These are phyloP conservation scores for Cololabis saira DNA, from an alignment of 2,113 vertebrate species.

Conservation along the genomic window DNA sequence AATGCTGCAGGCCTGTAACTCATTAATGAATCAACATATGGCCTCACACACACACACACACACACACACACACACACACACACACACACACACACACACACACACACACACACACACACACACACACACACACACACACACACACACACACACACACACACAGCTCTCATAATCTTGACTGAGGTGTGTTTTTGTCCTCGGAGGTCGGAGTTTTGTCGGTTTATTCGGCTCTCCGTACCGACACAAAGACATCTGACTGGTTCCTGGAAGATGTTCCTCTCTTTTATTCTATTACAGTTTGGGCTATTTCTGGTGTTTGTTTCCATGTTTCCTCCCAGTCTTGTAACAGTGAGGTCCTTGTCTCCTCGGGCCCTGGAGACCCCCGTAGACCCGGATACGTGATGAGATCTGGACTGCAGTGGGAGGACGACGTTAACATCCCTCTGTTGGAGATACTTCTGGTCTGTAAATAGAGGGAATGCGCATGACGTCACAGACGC, in stretches of 20 bases:
- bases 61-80: too few species aligned
- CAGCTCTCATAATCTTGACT: conserved; percentile 33
- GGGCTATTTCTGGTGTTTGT: conserved; percentile 30
- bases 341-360: conserved; percentile 19
- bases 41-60: conserved; percentile 35
- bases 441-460: too few species aligned
- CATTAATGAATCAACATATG: conserved; percentile 68
- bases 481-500: too few species aligned
- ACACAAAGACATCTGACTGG: background rate
- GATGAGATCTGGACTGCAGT: background rate
- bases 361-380: conserved; percentile 4
- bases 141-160: too few species aligned
- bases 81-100: too few species aligned
- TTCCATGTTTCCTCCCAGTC: conserved; percentile 24
- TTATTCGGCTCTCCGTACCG: background rate
- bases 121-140: too few species aligned
- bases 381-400: background rate
- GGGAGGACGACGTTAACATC: background rate
- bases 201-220: background rate
- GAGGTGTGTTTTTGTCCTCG: conserved; percentile 17
- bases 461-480: too few species aligned
- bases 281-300: conserved; percentile 15
- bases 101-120: too few species aligned
- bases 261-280: background rate
- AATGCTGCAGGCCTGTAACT: conserved; percentile 61